Evolutionary conservation across 2,113 vertebrate genomes (phyloP), one percentile per base, ranked within the genome.

Genomic region (Perca fluviatilis): DNA sequence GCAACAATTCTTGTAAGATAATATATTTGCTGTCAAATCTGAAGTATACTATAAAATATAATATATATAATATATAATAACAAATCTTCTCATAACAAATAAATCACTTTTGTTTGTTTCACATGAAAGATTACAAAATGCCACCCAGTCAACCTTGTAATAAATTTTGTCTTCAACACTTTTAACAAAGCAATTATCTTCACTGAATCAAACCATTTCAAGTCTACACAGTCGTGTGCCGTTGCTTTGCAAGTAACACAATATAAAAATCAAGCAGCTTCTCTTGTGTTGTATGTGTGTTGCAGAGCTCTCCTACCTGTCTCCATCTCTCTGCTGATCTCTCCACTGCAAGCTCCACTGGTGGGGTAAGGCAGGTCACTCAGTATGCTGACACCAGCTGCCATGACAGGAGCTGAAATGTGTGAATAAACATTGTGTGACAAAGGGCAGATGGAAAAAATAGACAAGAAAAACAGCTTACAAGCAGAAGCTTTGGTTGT

Each of bases 331-430:
- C 87, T 58, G 87, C 89, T 87, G 80, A 90, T 80, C 0, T 85
- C 84, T 64, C 81, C 94, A 86, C 88, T 90, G 73, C 87, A 88
- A 75, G 91, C 88, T 91, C 92, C 92, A 85, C 94, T n/a, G 0
- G 82, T 90, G 71, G 94, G 92, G 88, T 94, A 94, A 0, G 95
- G 93, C 40, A 91, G 88, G 43, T 97, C 96, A 93, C 93, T 96
- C 87, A 96, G 94, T 75, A 97, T 89, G 87, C 97, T 79, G 83
- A 97, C 95, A 82, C 96, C 97, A 25, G 97, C 96, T 95, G 97
- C 96, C 97, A 98, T 98, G 83, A 94, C 95, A 90, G 86, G 91
- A 83, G 89, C 97, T 97, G 94, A 60, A 78, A 91, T 57, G 71
- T 74, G 82, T 53, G 68, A 86, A 83, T 6, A 92, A 90, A 90